Evolutionary conservation across 2,888 invertebrate genomes (phyloP).

Genomic region (Lepetodrilus schrolli): DNA sequence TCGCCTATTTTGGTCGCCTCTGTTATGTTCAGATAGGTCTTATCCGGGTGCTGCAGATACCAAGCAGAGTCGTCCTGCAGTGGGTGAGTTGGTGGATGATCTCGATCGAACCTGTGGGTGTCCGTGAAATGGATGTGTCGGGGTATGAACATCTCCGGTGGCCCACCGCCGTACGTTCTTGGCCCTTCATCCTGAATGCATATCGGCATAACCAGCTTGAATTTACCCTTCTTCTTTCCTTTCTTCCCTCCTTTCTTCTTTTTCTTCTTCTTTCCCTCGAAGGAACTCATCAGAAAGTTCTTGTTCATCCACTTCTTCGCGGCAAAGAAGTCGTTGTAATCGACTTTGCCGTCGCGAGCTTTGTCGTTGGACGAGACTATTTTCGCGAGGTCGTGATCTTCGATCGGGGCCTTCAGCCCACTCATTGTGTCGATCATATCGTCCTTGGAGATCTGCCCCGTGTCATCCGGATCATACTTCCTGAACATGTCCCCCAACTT

Average conservation of each 20-base stretch:
- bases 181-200: slow-evolving; percentile 71
- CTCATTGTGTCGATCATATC: slow-evolving; percentile 69
- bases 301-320: slow-evolving; percentile 76
- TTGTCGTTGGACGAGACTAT: slow-evolving; percentile 66
- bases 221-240: slow-evolving; percentile 72
- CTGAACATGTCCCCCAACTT: slow-evolving; percentile 64
- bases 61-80: slow-evolving; percentile 74
- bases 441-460: slow-evolving; percentile 61
- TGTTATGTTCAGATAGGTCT: slow-evolving; percentile 71
- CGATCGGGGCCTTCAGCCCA: slow-evolving; percentile 66
- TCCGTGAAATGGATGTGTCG: slow-evolving; percentile 73
- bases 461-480: slow-evolving; percentile 69
- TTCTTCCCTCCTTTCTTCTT: slow-evolving; percentile 69
- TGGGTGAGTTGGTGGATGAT: slow-evolving; percentile 72
- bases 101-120: slow-evolving; percentile 71
- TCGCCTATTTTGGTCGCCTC: slow-evolving; percentile 73
- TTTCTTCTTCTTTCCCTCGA: slow-evolving; percentile 75
- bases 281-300: slow-evolving; percentile 72
- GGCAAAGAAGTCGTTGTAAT: slow-evolving; percentile 72
- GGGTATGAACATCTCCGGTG: slow-evolving; percentile 71
- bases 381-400: slow-evolving; percentile 68
- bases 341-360: slow-evolving; percentile 65
- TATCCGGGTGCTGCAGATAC: slow-evolving; percentile 73
- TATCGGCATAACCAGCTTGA: slow-evolving; percentile 74
- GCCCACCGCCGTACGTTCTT: slow-evolving; percentile 71